Evolutionary conservation across 1,140 invertebrate genomes (phyloP).

Genomic region (Leptinotarsa texana): DNA sequence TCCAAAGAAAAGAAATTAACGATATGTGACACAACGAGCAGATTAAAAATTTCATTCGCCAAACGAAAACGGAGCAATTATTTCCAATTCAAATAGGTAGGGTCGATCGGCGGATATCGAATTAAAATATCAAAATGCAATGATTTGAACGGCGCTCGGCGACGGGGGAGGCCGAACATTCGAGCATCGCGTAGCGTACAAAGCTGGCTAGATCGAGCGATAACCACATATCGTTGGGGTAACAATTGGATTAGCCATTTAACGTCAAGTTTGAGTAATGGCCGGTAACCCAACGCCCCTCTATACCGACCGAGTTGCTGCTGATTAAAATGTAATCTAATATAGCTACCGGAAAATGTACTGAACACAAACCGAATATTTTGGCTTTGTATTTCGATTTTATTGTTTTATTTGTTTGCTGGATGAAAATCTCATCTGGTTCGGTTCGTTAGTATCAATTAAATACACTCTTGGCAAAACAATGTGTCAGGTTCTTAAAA

Average conservation of each 20-base stretch:
- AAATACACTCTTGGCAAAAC: conserved; percentile 25
- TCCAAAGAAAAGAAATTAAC: neutral
- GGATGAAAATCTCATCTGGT: conserved; percentile 50
- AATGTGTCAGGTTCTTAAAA: no score
- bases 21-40: conserved; percentile 10
- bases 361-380: conserved; percentile 49
- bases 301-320: conserved; percentile 44
- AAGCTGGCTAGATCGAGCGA: conserved; percentile 49
- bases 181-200: conserved; percentile 32
- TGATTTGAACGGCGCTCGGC: conserved; percentile 34
- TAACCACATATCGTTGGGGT: conserved; percentile 55
- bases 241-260: conserved; percentile 57
- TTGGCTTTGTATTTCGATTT: conserved; percentile 48
- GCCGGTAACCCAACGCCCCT: conserved; percentile 53
- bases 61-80: conserved; percentile 12
- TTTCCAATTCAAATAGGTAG: conserved; percentile 10
- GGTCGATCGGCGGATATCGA: conserved; percentile 14
- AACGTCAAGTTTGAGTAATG: conserved; percentile 57
- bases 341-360: conserved; percentile 54
- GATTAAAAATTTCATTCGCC: conserved; percentile 19
- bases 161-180: conserved; percentile 18
- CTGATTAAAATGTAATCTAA: conserved; percentile 58
- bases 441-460: conserved; percentile 39
- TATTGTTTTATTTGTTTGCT: conserved; percentile 48
- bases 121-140: conserved; percentile 45